Evolutionary conservation across 2,113 vertebrate species (phyloP), one percentile per base, ranked within the genome.

Genomic region (Empidonax traillii): DNA sequence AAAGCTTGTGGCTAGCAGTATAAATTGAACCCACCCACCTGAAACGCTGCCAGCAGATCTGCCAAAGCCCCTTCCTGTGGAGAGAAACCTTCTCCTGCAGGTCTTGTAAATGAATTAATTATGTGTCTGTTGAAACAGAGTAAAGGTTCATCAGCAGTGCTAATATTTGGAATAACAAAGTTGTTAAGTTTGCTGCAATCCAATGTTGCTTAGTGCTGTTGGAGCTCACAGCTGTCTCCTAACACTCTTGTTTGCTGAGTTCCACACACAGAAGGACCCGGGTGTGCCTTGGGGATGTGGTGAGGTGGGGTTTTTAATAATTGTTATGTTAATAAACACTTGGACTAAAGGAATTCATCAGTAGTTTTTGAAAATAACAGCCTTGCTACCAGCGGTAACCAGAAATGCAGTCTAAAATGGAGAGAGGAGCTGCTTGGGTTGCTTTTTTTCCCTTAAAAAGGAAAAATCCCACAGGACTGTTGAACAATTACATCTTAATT

Each of bases 71-170:
- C 63, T 89, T 95, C 71, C 76, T 87, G 49, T 71, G 72, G 94
- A 91, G 87, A 63, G 77, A 81, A 79, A 85, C 85, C 68, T 85
- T 73, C 95, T 77, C 85, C 95, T 83, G 94, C 93, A 89, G 89
- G 78, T 96, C 77, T 83, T 66, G 91, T 79, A 96, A 89, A 92
- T 94, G 78, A 84, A 71, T 95, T 93, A 95, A 92, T 96, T 93
- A 90, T 69, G 65, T 85, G 84, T 77, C 61, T 78, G 82, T 93
- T 90, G 85, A 76, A 94, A 90, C 90, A 61, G 92, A 79, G 62
- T 65, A 76, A 92, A 87, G 37, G 87, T 90, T 96, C 78, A 77
- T 71, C 76, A 69, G n/a, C 22, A 92, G 92, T 71, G 87, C 66
- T 65, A 94, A 90, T 86, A 93, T 74, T 91, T 96, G 77, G 87